Conservation (phyloP, 1,140 invertebrate genomes). For the Pissodes strobi region DNA sequence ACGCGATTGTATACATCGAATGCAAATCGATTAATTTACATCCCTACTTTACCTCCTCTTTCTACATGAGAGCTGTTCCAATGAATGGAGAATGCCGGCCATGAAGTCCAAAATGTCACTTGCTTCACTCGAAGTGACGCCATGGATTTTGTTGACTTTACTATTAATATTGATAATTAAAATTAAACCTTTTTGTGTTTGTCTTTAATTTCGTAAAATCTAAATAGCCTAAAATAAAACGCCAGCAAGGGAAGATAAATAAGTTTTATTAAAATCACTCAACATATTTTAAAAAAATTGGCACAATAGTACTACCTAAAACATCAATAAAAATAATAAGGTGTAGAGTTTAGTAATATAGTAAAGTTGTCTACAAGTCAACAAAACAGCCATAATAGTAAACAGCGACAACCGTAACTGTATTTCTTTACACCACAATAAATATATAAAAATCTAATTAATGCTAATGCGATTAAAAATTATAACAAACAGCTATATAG, state of each 20-base stretch:
- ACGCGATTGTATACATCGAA: no score
- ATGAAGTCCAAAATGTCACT: no score
- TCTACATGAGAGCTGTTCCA: no score
- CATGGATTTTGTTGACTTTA: no score
- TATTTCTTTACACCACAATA: no score
- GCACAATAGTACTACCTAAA: conserved; percentile 26
- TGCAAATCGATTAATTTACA: no score
- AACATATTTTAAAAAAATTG: conserved; percentile 36
- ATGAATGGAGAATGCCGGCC: no score
- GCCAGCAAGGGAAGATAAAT: conserved; percentile 15
- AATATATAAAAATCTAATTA: conserved; percentile 1
- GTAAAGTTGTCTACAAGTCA: no score
- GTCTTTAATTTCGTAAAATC: not conserved
- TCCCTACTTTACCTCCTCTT: no score
- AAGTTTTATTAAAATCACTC: conserved; percentile 33
- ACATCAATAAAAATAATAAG: conserved; percentile 2
- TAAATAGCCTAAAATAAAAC: no score
- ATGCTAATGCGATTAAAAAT: not conserved
- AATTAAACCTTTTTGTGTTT: conserved; percentile 13
- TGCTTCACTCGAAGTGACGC: no score
- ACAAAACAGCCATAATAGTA: not conserved
- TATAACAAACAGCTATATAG: not conserved
- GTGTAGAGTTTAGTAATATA: not conserved
- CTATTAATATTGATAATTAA: no score
- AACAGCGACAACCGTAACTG: not conserved